Base-by-base conservation (phyloP, 2,113 vertebrate genomes). In the Corynorhinus townsendii region DNA sequence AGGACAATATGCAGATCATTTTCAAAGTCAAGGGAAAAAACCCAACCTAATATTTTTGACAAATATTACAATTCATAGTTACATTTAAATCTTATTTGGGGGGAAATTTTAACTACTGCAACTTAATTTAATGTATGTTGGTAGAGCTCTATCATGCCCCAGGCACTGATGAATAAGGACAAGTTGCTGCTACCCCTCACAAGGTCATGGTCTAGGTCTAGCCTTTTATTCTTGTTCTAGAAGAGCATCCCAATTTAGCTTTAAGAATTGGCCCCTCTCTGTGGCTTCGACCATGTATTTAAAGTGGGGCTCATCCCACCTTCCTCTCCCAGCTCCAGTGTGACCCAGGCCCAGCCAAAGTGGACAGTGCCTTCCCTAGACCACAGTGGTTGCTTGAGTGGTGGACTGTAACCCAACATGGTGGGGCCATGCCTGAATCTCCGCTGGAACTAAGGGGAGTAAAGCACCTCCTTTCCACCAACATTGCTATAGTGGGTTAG, bases 41-140 rank as follows among this genome's bases (percentile, higher is more conserved):
- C 52, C 40, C 49, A 9, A 47, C 10, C 72, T 22, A 22, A 64
- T 94, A 94, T 93, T 97, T 96, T 93, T 94, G 47, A 95, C 69
- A 87, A 91, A 93, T 86, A 95, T 73, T 95, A 92, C 95, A 91
- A 95, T 91, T 88, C 96, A 96, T 86, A 17, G 64, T 95, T 89
- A 89, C 81, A 89, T 94, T 93, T 88, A 83, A 73, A 83, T 92
- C 77, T 71, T 91, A 69, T 69, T 85, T 73, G 56, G 35, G 66
- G 69, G 35, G 56, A 90, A 92, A 94, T 71, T 95, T 92, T 83
- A 62, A 79, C 84, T 79, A 68, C 87, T 52, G 72, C 30, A 77
- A 85, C 22, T 95, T 91, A 71, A 93, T 89, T 93, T 54, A 95
- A 95, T 94, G 92, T 89, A 80, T 86, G 68, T 91, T 89, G 75